Evolutionary conservation across 2,888 invertebrate genomes (phyloP).

Genomic region (Agrilus biguttatus): DNA sequence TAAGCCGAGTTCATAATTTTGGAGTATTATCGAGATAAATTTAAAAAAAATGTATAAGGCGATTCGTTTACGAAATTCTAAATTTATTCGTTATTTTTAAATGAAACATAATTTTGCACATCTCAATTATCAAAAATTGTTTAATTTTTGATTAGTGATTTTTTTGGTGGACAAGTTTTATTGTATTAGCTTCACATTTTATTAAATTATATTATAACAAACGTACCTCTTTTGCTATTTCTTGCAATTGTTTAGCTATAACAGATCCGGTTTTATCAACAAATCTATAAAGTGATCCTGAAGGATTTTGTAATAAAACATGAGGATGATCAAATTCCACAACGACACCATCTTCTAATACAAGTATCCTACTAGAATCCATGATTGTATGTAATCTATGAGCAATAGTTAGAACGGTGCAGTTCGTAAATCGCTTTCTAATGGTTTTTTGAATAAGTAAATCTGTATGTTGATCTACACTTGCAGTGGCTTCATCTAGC

Average conservation of each 20-base stretch:
- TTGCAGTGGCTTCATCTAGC: constrained; percentile 59
- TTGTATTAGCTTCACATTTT: too few species aligned
- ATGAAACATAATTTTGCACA: too few species aligned
- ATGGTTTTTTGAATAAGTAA: constrained; percentile 53
- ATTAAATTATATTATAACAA: too few species aligned
- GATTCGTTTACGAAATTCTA: too few species aligned
- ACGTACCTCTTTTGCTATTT: constrained; percentile 15
- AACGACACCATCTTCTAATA: constrained; percentile 31
- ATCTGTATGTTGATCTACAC: constrained; percentile 62
- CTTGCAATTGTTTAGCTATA: constrained; percentile 18
- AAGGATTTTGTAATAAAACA: constrained; percentile 18
- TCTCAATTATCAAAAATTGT: too few species aligned
- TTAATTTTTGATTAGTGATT: too few species aligned
- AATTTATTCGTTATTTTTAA: too few species aligned
- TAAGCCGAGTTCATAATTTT: too few species aligned
- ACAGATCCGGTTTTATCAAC: constrained; percentile 52
- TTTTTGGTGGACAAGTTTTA: too few species aligned
- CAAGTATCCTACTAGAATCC: constrained; percentile 36
- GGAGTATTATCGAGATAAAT: too few species aligned
- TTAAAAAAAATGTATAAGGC: too few species aligned
- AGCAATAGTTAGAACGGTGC: constrained; percentile 35
- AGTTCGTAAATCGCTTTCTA: constrained; percentile 30
- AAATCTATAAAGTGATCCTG: constrained; percentile 47
- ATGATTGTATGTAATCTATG: constrained; percentile 33
- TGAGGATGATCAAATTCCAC: constrained; percentile 11